Conservation (phyloP, 2,888 invertebrate genomes). For the Pammene aurita region DNA sequence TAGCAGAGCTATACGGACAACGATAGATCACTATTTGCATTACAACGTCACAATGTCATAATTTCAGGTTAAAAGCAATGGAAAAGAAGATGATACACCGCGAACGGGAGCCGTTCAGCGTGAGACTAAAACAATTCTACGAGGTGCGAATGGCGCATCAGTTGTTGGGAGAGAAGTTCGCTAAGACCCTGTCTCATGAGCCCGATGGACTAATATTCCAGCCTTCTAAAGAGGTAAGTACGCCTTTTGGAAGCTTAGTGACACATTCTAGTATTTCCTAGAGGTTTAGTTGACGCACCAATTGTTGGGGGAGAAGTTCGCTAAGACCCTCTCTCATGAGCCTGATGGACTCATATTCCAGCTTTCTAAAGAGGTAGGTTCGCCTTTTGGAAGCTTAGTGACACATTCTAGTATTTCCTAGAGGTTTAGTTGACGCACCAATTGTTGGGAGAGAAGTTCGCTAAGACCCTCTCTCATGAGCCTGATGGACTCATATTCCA, state of each 20-base stretch:
- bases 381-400: too few relatives aligned
- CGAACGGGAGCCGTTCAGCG: conserved; percentile 93
- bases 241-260: too few relatives aligned
- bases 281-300: too few relatives aligned
- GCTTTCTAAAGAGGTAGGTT: conserved; percentile 89
- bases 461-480: conserved; percentile 93
- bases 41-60: too few relatives aligned
- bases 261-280: too few relatives aligned
- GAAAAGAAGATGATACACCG: conserved; percentile 88
- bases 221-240: conserved; percentile 89
- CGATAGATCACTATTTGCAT: too few relatives aligned
- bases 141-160: conserved; percentile 88
- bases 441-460: conserved; percentile 78
- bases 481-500: conserved; percentile 99
- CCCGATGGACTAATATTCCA: conserved; percentile 99
- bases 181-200: conserved; percentile 93
- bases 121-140: conserved; percentile 96
- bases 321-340: conserved; percentile 93
- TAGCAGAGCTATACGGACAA: too few relatives aligned
- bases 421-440: too few relatives aligned
- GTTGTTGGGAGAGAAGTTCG: conserved; percentile 92
- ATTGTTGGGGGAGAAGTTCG: conserved; percentile 78
- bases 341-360: conserved; percentile 99
- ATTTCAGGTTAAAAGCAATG: conserved; percentile 88
- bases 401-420: too few relatives aligned